phyloP scores from a whole-genome alignment of 2,113 vertebrate genomes.

The Myotis davidii region DNA sequence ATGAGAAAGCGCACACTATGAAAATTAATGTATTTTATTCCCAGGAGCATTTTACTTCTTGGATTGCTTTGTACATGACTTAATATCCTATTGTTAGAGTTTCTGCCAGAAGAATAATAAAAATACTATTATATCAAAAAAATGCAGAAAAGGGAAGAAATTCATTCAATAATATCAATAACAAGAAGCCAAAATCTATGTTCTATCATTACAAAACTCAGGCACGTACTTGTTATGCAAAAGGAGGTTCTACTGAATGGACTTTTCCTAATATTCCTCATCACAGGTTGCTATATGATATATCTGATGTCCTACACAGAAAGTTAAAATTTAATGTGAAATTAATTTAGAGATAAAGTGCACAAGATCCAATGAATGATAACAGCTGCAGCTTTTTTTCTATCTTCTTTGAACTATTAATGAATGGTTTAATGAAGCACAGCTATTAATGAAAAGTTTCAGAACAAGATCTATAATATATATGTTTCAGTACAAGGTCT shows the following conservation, averaged over 20 bases:
- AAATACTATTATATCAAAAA: constrained; percentile 21
- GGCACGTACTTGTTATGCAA: neutral
- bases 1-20: neutral
- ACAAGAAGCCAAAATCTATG: neutral
- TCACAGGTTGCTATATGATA: neutral
- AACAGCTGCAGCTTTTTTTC: neutral
- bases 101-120: constrained; percentile 6
- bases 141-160: neutral
- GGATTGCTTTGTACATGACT: constrained; percentile 45
- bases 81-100: constrained; percentile 39
- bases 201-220: neutral
- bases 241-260: neutral
- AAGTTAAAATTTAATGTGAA: constrained; percentile 33
- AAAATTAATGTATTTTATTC: constrained; percentile 42
- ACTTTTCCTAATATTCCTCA: neutral
- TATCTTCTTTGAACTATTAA: constrained; percentile 21
- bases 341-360: constrained; percentile 29
- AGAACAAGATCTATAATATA: constrained; percentile 37
- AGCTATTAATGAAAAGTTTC: neutral
- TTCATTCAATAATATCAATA: neutral
- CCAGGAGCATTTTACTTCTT: constrained; percentile 6
- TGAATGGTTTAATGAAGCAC: neutral
- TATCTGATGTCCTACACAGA: neutral
- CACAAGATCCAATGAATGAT: neutral
- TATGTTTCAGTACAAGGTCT: neutral